These are phyloP conservation scores for Microplitis mediator DNA, from an alignment of 1,140 invertebrate genomes.

Conservation along the genomic window DNA sequence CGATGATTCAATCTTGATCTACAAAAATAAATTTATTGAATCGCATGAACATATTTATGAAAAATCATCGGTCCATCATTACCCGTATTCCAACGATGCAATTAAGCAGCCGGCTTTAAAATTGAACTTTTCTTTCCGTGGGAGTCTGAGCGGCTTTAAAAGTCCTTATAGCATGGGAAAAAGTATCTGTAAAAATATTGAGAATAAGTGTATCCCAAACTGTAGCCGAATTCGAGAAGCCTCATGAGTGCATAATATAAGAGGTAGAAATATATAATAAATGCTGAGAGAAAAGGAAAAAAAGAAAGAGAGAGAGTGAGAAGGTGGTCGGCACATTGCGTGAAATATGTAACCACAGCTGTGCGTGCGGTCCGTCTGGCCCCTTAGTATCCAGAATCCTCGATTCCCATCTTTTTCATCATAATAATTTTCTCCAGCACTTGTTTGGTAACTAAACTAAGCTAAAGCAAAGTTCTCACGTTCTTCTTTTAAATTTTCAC, in stretches of 20 bases:
- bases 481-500: conserved; percentile 34
- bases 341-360: conserved; percentile 55
- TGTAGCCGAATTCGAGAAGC: conserved; percentile 33
- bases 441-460: not conserved
- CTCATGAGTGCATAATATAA: conserved; percentile 38
- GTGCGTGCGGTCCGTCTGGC: conserved; percentile 45
- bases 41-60: too few species aligned
- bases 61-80: too few species aligned
- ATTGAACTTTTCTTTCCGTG: too few species aligned
- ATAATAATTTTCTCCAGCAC: not conserved
- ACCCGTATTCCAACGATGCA: too few species aligned
- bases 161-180: not conserved
- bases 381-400: conserved; percentile 9
- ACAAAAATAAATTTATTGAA: too few species aligned
- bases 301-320: conserved; percentile 12
- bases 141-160: too few species aligned
- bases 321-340: conserved; percentile 45
- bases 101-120: too few species aligned
- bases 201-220: too few species aligned
- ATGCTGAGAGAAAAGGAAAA: conserved; percentile 22
- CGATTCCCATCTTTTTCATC: conserved; percentile 5
- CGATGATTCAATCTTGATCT: too few species aligned
- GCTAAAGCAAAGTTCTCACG: conserved; percentile 47
- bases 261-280: not conserved
- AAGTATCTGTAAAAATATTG: conserved; percentile 11